Evolutionary conservation across 2,888 invertebrate genomes (phyloP).

Genomic region (Papilio protenor): DNA sequence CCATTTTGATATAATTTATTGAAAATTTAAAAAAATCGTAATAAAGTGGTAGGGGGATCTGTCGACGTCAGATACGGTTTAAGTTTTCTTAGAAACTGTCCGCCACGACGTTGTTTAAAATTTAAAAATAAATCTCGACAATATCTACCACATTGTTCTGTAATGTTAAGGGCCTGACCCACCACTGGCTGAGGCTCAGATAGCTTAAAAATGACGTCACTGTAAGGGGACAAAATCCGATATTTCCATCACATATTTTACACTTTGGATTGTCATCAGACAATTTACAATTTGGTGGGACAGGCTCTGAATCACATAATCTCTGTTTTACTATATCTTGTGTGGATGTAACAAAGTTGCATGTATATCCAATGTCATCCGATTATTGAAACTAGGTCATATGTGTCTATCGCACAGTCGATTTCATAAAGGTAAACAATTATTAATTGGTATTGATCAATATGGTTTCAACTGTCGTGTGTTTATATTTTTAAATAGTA

Average conservation of each 20-base stretch:
- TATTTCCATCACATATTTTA: too few species aligned
- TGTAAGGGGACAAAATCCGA: too few species aligned
- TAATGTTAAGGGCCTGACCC: neutral
- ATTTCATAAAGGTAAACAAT: neutral
- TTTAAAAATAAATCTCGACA: too few species aligned
- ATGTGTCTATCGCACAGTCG: neutral
- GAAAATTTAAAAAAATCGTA: neutral
- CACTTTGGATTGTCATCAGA: too few species aligned
- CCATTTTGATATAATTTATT: too few species aligned
- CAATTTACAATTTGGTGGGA: too few species aligned
- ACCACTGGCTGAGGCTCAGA: too few species aligned
- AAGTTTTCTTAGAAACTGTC: neutral
- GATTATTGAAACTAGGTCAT: neutral
- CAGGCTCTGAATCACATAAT: neutral
- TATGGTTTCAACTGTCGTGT: neutral
- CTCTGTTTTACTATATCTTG: neutral
- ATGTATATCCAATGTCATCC: neutral
- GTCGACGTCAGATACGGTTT: too few species aligned
- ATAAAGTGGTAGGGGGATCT: neutral
- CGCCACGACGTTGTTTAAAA: neutral
- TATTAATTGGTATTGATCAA: neutral
- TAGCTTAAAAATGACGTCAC: too few species aligned
- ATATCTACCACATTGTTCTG: neutral
- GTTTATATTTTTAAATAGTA: too few species aligned
- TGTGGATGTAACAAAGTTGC: neutral